Conservation (phyloP, 2,888 invertebrate species). For the Drosophila pegasa region DNA sequence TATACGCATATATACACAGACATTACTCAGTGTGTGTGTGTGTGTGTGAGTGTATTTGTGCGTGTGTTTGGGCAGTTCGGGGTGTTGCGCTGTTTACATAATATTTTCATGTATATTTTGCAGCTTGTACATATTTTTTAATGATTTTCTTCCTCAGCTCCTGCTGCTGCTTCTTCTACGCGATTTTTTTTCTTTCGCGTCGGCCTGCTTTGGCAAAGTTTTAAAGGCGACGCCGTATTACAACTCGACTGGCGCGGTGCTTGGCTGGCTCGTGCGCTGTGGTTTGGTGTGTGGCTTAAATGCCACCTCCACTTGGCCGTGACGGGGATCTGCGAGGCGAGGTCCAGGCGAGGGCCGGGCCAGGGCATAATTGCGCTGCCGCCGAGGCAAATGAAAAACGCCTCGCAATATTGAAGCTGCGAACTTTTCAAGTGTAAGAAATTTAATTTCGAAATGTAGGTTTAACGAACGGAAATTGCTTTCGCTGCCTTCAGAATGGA, state of each 20-base stretch:
- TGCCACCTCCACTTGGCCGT: slow-evolving; percentile 18
- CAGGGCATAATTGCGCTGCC: slow-evolving; percentile 66
- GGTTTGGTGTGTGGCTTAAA: slow-evolving; percentile 23
- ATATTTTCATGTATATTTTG: slow-evolving; percentile 70
- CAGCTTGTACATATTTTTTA: slow-evolving; percentile 68
- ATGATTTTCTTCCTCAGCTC: slow-evolving; percentile 49
- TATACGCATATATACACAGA: background rate
- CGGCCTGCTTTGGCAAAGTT: slow-evolving; percentile 44
- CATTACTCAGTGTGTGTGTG: background rate
- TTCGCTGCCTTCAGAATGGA: slow-evolving; percentile 64
- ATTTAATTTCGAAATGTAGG: slow-evolving; percentile 80
- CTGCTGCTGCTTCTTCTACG: background rate
- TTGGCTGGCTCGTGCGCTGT: slow-evolving; percentile 7
- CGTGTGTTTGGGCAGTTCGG: background rate
- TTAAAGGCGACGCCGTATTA: slow-evolving; percentile 64
- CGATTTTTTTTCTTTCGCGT: background rate
- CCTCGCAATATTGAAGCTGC: slow-evolving; percentile 69
- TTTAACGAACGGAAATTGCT: slow-evolving; percentile 81
- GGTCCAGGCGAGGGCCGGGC: background rate
- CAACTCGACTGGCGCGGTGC: slow-evolving; percentile 55
- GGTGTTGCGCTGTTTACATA: slow-evolving; percentile 53
- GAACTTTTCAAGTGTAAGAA: slow-evolving; percentile 80
- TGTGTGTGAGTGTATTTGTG: background rate
- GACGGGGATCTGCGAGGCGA: no score
- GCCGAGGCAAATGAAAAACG: slow-evolving; percentile 62